A percentile compares a stretch with the other conserved stretches of the same genome.
phyloP scores from a whole-genome alignment of 2,113 vertebrate species.

The Nothobranchius kuhntae region DNA sequence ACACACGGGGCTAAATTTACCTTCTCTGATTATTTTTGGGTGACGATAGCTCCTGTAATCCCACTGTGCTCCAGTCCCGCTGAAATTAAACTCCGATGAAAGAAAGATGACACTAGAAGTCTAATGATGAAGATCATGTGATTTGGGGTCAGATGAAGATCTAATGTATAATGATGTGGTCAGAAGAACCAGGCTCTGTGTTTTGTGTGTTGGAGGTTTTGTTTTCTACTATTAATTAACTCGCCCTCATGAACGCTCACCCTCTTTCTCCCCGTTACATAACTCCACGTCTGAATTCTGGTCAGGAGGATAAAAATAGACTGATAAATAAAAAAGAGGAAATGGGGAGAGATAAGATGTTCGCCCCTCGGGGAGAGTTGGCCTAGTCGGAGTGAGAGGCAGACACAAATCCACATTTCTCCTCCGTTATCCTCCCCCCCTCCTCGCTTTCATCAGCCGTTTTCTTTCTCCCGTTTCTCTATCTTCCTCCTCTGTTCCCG shows the following conservation, averaged over 20 bases:
- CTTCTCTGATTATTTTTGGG: constrained; percentile 5
- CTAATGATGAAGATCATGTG: too few relatives aligned
- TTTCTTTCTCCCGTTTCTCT: constrained; percentile 33
- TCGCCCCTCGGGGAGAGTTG: constrained; percentile 55
- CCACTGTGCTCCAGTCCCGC: not conserved
- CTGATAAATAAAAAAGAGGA: constrained; percentile 74
- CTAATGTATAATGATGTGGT: constrained; percentile 27
- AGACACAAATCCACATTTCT: constrained; percentile 39
- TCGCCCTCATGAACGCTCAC: constrained; percentile 1
- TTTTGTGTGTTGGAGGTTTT: too few relatives aligned
- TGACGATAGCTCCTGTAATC: constrained; percentile 35
- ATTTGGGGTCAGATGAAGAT: not conserved
- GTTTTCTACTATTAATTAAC: constrained; percentile 1
- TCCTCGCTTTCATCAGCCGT: constrained; percentile 26
- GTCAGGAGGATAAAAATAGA: constrained; percentile 75
- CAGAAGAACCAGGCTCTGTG: too few relatives aligned
- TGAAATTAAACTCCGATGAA: too few relatives aligned
- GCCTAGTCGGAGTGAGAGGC: constrained; percentile 54
- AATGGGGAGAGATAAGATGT: constrained; percentile 59
- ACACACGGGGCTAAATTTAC: constrained; percentile 5
- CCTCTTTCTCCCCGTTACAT: constrained; percentile 52
- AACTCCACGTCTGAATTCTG: constrained; percentile 63
- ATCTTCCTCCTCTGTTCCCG: constrained; percentile 16
- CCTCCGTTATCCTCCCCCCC: constrained; percentile 23
- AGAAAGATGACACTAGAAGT: too few relatives aligned